These are phyloP conservation scores for Microcebus jonahi DNA, from an alignment of 2,113 vertebrate species.

Conservation along the genomic window DNA sequence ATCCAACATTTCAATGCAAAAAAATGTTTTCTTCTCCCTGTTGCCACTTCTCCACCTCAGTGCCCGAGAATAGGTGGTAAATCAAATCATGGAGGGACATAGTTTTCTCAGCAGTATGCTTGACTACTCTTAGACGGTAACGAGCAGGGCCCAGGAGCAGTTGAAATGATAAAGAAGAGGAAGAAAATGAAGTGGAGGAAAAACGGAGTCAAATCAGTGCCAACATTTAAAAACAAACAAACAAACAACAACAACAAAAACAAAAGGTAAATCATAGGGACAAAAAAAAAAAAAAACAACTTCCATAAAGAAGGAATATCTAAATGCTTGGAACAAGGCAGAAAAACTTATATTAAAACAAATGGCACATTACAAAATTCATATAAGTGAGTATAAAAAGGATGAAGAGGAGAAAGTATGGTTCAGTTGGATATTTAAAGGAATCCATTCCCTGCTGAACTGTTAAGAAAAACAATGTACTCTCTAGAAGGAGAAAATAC, in stretches of 20 bases:
- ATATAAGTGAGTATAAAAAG: background rate
- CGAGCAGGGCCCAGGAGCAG: background rate
- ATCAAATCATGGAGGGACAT: background rate
- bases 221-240: background rate
- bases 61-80: background rate
- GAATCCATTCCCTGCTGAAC: background rate
- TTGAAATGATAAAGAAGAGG: background rate
- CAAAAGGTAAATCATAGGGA: background rate
- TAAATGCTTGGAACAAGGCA: background rate
- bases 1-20: background rate
- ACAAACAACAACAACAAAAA: background rate
- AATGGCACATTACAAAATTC: background rate
- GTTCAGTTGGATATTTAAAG: background rate
- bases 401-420: background rate
- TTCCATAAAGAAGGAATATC: background rate
- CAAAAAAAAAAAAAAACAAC: too few species aligned
- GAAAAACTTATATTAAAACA: background rate
- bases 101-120: background rate
- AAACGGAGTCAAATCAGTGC: background rate
- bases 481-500: conserved; percentile 9
- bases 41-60: background rate
- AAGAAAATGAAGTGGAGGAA: background rate
- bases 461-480: background rate
- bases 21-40: background rate
- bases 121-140: background rate